Evolutionary conservation across 2,888 invertebrate genomes (phyloP).

Genomic region (Catocala fraxini): DNA sequence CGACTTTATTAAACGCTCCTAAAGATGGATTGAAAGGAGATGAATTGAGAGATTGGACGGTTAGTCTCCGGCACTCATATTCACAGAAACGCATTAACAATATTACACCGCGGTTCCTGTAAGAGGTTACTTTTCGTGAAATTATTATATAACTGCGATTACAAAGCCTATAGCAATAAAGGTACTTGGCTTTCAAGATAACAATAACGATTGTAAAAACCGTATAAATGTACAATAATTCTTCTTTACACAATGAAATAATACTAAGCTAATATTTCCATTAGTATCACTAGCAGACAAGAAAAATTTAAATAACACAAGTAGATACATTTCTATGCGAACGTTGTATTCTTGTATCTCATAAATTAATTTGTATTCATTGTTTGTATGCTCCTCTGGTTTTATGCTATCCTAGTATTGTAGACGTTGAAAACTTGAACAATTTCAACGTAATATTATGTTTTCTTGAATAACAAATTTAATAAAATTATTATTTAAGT

Average conservation of each 20-base stretch:
- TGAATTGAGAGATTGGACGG: too few relatives aligned
- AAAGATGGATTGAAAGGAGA: too few relatives aligned
- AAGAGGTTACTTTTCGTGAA: too few relatives aligned
- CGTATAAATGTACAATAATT: background rate
- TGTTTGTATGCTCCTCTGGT: slow-evolving; percentile 30
- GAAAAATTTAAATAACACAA: slow-evolving; percentile 29
- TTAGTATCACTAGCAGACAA: slow-evolving; percentile 17
- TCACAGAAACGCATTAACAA: too few relatives aligned
- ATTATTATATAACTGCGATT: too few relatives aligned
- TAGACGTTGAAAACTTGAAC: slow-evolving; percentile 32
- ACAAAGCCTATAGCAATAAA: too few relatives aligned
- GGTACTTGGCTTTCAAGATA: background rate
- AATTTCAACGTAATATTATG: slow-evolving; percentile 20
- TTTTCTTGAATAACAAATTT: slow-evolving; percentile 38
- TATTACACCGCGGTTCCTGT: too few relatives aligned
- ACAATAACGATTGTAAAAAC: background rate
- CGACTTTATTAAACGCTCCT: too few relatives aligned
- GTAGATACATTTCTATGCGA: slow-evolving; percentile 32
- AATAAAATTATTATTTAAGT: background rate
- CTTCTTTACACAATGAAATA: background rate
- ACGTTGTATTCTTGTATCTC: slow-evolving; percentile 39
- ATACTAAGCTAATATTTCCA: slow-evolving; percentile 17
- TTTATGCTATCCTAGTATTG: slow-evolving; percentile 37
- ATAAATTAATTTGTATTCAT: slow-evolving; percentile 52
- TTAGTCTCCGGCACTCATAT: too few relatives aligned